Percentiles rank a stretch among this genome's conserved stretches.
These are phyloP conservation scores for Panonychus citri DNA, from an alignment of 1,140 invertebrate species.

Conservation along the genomic window DNA sequence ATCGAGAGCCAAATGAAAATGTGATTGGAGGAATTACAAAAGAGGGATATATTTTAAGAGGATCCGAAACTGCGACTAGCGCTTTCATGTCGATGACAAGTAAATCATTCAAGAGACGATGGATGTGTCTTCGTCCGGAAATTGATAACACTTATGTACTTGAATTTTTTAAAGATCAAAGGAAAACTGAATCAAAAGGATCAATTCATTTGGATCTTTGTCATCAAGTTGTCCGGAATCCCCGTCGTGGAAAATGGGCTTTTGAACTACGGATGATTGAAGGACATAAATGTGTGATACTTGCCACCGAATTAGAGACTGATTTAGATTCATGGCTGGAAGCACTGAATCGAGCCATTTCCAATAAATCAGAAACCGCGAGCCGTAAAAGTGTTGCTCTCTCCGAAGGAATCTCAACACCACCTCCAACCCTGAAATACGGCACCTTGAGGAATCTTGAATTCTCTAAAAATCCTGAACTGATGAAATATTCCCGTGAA, in stretches of 20 bases:
- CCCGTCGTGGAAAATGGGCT: slow-evolving; percentile 56
- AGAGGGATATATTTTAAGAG: slow-evolving; percentile 68
- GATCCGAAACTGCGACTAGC: slow-evolving; percentile 40
- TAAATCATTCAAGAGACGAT: slow-evolving; percentile 61
- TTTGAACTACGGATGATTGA: slow-evolving; percentile 67
- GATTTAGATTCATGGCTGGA: slow-evolving; percentile 60
- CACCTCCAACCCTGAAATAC: slow-evolving; percentile 19
- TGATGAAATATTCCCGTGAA: slow-evolving; percentile 67
- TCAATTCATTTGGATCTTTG: slow-evolving; percentile 84
- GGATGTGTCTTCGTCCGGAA: slow-evolving; percentile 63
- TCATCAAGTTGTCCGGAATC: slow-evolving; percentile 57
- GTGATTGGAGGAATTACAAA: slow-evolving; percentile 41
- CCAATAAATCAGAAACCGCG: slow-evolving; percentile 42
- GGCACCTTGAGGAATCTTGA: slow-evolving; percentile 61
- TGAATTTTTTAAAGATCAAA: slow-evolving; percentile 77
- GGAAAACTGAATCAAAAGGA: slow-evolving; percentile 61
- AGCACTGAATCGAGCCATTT: slow-evolving; percentile 44
- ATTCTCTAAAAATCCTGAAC: slow-evolving; percentile 66
- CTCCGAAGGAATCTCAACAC: slow-evolving; percentile 5
- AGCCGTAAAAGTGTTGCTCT: slow-evolving; percentile 19
- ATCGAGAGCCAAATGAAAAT: slow-evolving; percentile 18
- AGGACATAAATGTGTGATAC: slow-evolving; percentile 50
- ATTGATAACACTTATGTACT: slow-evolving; percentile 70
- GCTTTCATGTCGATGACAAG: slow-evolving; percentile 22
- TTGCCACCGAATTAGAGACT: slow-evolving; percentile 59